Conservation (phyloP, 2,113 vertebrate species). For the Plecotus auritus region DNA sequence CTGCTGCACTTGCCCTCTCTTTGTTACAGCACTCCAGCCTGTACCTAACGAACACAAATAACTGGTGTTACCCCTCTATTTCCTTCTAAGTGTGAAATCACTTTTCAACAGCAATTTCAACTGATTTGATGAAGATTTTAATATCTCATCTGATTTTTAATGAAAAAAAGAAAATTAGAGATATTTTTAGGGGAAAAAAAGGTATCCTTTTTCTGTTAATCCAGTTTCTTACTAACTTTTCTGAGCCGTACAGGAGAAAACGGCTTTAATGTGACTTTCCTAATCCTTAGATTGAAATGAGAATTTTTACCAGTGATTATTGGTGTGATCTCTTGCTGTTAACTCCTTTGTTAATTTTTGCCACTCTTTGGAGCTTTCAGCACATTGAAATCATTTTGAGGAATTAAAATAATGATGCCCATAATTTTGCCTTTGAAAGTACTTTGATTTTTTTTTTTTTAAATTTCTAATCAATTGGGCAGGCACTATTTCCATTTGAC, state of each 20-base stretch:
- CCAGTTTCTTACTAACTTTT: background rate
- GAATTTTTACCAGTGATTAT: background rate
- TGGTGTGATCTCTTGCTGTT: background rate
- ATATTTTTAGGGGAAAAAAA: background rate
- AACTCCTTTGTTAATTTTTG: background rate
- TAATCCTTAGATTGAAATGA: slow-evolving; percentile 9
- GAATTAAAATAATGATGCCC: slow-evolving; percentile 6
- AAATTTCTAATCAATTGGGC: background rate
- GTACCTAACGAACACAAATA: background rate
- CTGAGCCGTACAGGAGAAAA: background rate
- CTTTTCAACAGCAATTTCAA: background rate
- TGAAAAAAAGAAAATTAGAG: background rate
- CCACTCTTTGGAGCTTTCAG: background rate
- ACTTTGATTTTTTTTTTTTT: background rate
- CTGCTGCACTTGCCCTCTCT: background rate
- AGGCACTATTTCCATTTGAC: background rate
- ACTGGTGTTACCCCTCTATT: background rate
- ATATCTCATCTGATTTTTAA: background rate
- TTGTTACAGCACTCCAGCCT: background rate
- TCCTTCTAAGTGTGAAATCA: background rate
- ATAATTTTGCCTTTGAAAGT: background rate
- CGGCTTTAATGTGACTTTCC: background rate
- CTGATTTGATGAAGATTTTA: background rate
- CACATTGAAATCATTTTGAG: background rate
- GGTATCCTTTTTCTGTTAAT: background rate